Percentiles rank a stretch among this genome's conserved stretches.
Conservation (phyloP, 2,797 vertebrate species). For the Gymnothorax reevesii region DNA sequence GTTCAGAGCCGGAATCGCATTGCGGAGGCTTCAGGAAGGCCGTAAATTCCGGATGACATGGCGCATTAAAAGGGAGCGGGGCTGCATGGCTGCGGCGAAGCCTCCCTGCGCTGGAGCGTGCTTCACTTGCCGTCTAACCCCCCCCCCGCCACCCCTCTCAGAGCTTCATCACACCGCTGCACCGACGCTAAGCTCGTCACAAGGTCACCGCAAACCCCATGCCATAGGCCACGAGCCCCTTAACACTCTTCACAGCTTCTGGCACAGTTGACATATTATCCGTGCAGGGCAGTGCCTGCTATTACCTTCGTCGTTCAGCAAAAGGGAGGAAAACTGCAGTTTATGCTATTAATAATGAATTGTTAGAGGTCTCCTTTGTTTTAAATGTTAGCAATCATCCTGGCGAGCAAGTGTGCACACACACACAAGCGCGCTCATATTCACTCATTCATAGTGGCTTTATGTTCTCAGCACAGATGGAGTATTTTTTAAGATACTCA, state of each 20-base stretch:
- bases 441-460: constrained; percentile 12
- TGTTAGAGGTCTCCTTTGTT: not conserved
- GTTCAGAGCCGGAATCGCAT: constrained; percentile 40
- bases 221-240: not conserved
- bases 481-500: not conserved
- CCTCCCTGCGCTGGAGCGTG: not conserved
- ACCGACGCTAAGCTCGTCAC: not conserved
- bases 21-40: constrained; percentile 27
- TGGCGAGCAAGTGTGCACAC: constrained; percentile 29
- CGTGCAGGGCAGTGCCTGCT: not conserved
- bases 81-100: constrained; percentile 24
- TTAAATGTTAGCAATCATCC: not conserved
- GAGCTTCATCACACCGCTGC: not conserved
- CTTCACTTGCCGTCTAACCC: not conserved
- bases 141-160: not conserved
- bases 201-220: not conserved
- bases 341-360: not conserved
- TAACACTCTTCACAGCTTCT: not conserved
- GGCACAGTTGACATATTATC: not conserved
- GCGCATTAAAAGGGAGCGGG: constrained; percentile 51
- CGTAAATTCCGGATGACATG: constrained; percentile 52
- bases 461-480: constrained; percentile 3
- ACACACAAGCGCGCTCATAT: constrained; percentile 29
- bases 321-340: not conserved
- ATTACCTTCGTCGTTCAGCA: not conserved